Conservation (phyloP, 2,113 vertebrate species). For the Recurvirostra avosetta region DNA sequence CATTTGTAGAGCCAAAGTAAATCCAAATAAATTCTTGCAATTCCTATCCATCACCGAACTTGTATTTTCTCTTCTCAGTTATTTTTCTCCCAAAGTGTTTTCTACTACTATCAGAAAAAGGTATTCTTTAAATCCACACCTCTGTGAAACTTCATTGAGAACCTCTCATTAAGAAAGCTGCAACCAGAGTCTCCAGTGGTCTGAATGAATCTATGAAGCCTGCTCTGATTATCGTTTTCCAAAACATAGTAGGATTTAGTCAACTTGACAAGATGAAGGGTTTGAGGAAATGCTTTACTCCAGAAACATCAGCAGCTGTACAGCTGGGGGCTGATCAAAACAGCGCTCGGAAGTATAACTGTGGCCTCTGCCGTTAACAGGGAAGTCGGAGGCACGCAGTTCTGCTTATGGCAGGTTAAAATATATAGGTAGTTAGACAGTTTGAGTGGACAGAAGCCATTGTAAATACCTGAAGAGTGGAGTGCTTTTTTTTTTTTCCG, state of each 20-base stretch:
- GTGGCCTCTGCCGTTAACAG: neutral
- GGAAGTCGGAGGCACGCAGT: neutral
- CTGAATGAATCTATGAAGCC: neutral
- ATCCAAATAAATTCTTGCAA: slow-evolving; percentile 3
- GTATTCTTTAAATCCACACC: neutral
- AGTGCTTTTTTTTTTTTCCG: neutral
- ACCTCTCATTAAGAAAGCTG: neutral
- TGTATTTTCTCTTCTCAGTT: neutral
- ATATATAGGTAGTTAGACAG: neutral
- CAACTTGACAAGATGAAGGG: slow-evolving; percentile 1
- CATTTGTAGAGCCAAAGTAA: neutral
- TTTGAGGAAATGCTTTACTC: slow-evolving; percentile 4
- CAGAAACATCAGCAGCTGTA: neutral
- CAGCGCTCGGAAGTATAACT: neutral
- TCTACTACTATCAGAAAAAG: neutral
- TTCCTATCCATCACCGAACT: neutral
- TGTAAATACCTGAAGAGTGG: slow-evolving; percentile 9
- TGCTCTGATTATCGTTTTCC: neutral
- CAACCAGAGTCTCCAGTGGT: neutral
- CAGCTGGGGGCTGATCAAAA: neutral
- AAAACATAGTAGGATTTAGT: slow-evolving; percentile 4
- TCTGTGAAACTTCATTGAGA: neutral
- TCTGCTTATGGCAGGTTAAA: neutral
- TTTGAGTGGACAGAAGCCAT: neutral
- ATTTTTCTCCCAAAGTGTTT: neutral